A percentile compares a stretch with the other conserved stretches of the same genome.
Evolutionary conservation across 2,113 vertebrate species (phyloP).

Genomic region (Machaerirhynchus nigripectus): DNA sequence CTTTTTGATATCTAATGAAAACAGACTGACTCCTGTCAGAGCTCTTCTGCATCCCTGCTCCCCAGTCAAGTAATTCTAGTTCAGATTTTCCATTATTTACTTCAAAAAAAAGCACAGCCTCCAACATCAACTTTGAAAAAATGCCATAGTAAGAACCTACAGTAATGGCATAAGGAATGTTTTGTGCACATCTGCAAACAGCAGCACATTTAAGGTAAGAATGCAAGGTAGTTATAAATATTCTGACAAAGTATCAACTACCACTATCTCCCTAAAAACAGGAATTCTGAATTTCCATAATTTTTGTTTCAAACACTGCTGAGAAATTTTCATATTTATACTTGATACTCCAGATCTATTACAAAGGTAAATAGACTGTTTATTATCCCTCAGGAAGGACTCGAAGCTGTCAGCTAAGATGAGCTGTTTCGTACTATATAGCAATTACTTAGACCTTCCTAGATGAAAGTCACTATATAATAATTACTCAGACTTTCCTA

Average conservation of each 20-base stretch:
- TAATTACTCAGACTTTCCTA: not conserved
- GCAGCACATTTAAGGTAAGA: not conserved
- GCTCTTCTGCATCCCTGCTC: not conserved
- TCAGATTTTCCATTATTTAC: not conserved
- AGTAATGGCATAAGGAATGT: not conserved
- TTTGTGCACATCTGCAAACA: not conserved
- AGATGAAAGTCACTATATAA: not conserved
- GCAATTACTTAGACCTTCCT: not conserved
- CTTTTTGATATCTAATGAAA: not conserved
- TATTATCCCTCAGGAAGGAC: not conserved
- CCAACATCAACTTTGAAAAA: not conserved
- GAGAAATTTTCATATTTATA: not conserved
- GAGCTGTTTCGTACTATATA: not conserved
- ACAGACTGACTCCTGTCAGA: not conserved
- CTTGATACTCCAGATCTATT: not conserved
- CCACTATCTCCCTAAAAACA: not conserved
- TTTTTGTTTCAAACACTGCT: not conserved
- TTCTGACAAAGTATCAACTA: not conserved
- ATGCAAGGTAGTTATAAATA: not conserved
- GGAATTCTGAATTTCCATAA: not conserved
- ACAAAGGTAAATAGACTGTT: not conserved
- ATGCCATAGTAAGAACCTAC: not conserved
- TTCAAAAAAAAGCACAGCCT: not conserved
- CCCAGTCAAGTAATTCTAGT: not conserved
- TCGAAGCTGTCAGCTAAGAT: not conserved